A percentile compares a stretch with the other conserved stretches of the same genome.
Evolutionary conservation across 2,888 invertebrate species (phyloP).

Genomic region (Heliconius cydno): DNA sequence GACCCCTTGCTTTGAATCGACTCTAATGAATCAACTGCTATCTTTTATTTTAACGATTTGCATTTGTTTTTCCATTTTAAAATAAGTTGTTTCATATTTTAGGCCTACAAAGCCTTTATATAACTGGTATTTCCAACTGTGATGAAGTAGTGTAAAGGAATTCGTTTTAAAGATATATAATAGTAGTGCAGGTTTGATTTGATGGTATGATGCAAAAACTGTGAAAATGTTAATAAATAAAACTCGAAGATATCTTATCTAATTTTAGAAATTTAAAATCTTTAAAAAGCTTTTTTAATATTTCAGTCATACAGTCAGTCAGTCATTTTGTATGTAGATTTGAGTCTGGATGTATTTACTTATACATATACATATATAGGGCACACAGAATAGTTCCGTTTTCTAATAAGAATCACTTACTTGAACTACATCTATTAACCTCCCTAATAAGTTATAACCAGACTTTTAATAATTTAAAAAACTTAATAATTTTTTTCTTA

Average conservation of each 20-base stretch:
- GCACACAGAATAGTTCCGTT: not conserved
- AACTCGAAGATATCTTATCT: not conserved
- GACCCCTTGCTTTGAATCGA: constrained; percentile 52
- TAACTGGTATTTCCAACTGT: not conserved
- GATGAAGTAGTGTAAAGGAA: not conserved
- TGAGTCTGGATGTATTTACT: not conserved
- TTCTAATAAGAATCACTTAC: not conserved
- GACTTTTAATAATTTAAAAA: not conserved
- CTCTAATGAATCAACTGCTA: constrained; percentile 54
- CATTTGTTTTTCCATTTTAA: constrained; percentile 24
- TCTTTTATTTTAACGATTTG: constrained; percentile 34
- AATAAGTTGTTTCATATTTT: not conserved
- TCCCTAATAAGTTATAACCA: not conserved
- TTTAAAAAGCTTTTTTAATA: too few relatives aligned
- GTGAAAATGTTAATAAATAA: not conserved
- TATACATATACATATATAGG: not conserved
- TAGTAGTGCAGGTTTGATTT: not conserved
- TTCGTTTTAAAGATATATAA: not conserved
- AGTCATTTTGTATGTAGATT: not conserved
- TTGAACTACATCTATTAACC: not conserved
- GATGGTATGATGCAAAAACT: not conserved
- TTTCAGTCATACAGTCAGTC: not conserved
- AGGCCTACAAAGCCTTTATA: not conserved
- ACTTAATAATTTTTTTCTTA: not conserved
- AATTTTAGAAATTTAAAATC: too few relatives aligned